Evolutionary conservation across 2,797 vertebrate genomes (phyloP).

Genomic region (Ctenopoma kingsleyae): DNA sequence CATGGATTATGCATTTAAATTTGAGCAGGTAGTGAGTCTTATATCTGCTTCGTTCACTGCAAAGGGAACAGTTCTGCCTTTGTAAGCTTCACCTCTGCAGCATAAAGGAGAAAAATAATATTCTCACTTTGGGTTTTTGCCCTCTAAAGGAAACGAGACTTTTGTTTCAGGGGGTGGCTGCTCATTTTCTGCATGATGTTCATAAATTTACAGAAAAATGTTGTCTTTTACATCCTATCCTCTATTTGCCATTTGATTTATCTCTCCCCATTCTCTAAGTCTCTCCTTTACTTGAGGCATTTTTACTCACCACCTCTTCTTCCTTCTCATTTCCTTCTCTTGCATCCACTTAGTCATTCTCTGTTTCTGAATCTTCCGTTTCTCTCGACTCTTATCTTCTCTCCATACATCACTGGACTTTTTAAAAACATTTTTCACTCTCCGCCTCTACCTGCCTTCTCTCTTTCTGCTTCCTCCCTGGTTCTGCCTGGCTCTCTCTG

Average conservation of each 20-base stretch:
- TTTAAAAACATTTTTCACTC: not conserved
- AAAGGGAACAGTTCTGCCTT: constrained; percentile 8
- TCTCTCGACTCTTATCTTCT: not conserved
- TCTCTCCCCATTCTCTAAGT: not conserved
- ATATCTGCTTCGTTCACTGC: constrained; percentile 14
- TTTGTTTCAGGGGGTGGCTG: not conserved
- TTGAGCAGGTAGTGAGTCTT: constrained; percentile 8
- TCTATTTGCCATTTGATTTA: not conserved
- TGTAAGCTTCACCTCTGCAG: constrained; percentile 17
- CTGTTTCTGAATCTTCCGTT: not conserved
- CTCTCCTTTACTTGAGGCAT: not conserved
- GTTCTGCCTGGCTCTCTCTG: not conserved
- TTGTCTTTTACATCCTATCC: not conserved
- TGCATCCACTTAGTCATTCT: not conserved
- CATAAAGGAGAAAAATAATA: not conserved
- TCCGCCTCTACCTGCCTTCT: not conserved
- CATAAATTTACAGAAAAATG: not conserved
- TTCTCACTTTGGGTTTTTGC: not conserved
- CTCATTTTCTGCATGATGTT: constrained; percentile 3
- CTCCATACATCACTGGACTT: not conserved
- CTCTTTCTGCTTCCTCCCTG: not conserved
- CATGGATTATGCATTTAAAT: constrained; percentile 10
- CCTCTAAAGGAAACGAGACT: not conserved
- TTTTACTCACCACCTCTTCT: not conserved
- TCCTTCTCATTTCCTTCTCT: not conserved